phyloP scores from a whole-genome alignment of 2,113 vertebrate genomes.

The Pelobates fuscus region DNA sequence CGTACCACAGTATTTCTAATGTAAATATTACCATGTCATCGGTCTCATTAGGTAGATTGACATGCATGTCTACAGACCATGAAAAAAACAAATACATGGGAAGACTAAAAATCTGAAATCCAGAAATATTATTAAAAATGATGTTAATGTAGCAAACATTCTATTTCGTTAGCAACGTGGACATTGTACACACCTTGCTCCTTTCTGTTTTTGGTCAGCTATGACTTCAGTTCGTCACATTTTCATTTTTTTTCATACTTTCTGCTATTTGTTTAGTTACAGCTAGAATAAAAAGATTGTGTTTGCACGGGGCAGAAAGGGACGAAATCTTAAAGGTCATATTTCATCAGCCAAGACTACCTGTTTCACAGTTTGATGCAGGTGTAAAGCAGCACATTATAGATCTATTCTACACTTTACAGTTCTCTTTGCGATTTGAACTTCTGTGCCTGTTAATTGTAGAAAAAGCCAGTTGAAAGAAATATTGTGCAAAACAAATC shows the following conservation, averaged over 20 bases:
- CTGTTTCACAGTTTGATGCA: not conserved
- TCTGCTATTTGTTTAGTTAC: conserved; percentile 5
- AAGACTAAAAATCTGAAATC: not conserved
- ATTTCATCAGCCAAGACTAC: conserved; percentile 2
- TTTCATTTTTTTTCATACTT: conserved; percentile 1
- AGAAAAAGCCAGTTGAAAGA: not conserved
- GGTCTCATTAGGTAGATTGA: not conserved
- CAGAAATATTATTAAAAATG: not conserved
- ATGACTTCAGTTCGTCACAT: not conserved
- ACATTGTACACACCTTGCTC: not conserved
- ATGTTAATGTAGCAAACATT: not conserved
- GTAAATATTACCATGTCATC: conserved; percentile 1
- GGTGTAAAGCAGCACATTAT: not conserved
- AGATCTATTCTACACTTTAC: not conserved
- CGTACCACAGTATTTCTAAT: not conserved
- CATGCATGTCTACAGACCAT: not conserved
- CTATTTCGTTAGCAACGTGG: not conserved
- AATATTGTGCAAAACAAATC: not conserved
- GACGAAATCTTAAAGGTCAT: conserved; percentile 15
- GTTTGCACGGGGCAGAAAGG: conserved; percentile 9
- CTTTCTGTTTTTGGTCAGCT: not conserved
- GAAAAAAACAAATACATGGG: not conserved
- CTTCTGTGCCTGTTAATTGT: too few species aligned
- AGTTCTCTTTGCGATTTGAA: conserved; percentile 4
- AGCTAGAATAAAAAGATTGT: not conserved